Base-by-base conservation (phyloP, 2,888 invertebrate species). In the Pyrochroa serraticornis region DNA sequence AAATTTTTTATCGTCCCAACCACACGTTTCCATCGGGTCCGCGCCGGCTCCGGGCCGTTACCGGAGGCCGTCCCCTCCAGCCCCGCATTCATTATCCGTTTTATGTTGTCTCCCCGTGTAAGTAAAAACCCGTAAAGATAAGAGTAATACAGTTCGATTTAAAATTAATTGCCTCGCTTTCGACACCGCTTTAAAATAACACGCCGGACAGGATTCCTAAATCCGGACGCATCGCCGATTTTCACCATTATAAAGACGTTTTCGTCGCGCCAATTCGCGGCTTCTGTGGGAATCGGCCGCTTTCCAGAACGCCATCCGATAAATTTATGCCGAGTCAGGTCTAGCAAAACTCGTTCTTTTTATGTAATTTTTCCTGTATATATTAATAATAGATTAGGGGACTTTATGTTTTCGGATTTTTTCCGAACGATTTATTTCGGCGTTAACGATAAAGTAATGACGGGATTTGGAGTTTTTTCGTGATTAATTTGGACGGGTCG, bases 61-160 rank as follows among this genome's bases (percentile, higher is more conserved):
- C 22, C 22, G 22, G 22, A 22, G 22, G 22, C 22, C 22, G 22
- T 22, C 22, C 22, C 22, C 22, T 2, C 42, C 8, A 14, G 42
- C 32, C 47, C 38, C 22, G 52, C 41, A 58, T 58, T 52, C 42
- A 58, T 58, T 58, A 58, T 52, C 52, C 36, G 37, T 58, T 58
- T 58, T 58, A 58, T 47, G 58, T 60, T 43, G 57, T 46, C 44
- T 35, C 49, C 45, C 52, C 58, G 43, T 62, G 62, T 62, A 57
- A 60, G 60, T 54, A 58, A 63, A 63, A 63, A 60, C 57, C 54
- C 53, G 59, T 60, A 62, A 53, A 56, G 62, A 62, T 60, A 62
- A 62, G 58, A 43, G 44, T 42, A 60, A 63, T 55, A 60, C 57
- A 43, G 60, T 57, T 60, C 58, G 58, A 60, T 58, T 58, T 48